A percentile compares a stretch with the other conserved stretches of the same genome.
These are phyloP conservation scores for Platycnemis pennipes DNA, from an alignment of 2,888 invertebrate genomes.

Conservation along the genomic window DNA sequence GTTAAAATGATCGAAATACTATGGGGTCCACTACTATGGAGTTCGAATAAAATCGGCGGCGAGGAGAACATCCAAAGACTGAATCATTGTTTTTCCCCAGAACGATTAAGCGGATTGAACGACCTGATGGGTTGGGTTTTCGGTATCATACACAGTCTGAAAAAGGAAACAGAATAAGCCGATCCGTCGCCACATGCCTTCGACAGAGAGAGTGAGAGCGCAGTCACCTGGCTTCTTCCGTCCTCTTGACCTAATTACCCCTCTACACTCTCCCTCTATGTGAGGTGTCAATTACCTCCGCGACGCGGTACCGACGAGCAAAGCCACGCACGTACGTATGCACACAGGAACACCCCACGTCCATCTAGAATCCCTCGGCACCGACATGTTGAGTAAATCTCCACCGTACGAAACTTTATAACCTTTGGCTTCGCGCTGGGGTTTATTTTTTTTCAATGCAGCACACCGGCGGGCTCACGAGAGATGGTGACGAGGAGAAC, in stretches of 20 bases:
- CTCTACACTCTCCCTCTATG: not conserved
- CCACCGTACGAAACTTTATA: not conserved
- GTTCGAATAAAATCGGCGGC: too few species aligned
- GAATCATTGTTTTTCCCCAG: not conserved
- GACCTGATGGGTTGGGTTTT: not conserved
- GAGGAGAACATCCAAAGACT: not conserved
- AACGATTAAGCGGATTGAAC: not conserved
- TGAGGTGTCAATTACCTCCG: slow-evolving; percentile 20
- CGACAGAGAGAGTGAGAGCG: slow-evolving; percentile 14
- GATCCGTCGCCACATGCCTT: not conserved
- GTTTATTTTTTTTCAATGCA: not conserved
- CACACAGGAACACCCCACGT: not conserved
- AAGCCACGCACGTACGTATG: not conserved
- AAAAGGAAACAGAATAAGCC: not conserved
- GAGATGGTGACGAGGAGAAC: not conserved
- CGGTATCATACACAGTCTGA: not conserved
- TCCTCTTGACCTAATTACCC: slow-evolving; percentile 14
- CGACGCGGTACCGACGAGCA: not conserved
- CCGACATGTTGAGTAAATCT: not conserved
- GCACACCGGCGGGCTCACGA: not conserved
- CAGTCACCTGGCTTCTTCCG: not conserved
- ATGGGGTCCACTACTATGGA: too few species aligned
- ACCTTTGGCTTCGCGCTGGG: not conserved
- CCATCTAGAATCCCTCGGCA: not conserved
- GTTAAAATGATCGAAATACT: too few species aligned